Conservation (phyloP, 2,797 vertebrate species). For the Platalea minor region DNA sequence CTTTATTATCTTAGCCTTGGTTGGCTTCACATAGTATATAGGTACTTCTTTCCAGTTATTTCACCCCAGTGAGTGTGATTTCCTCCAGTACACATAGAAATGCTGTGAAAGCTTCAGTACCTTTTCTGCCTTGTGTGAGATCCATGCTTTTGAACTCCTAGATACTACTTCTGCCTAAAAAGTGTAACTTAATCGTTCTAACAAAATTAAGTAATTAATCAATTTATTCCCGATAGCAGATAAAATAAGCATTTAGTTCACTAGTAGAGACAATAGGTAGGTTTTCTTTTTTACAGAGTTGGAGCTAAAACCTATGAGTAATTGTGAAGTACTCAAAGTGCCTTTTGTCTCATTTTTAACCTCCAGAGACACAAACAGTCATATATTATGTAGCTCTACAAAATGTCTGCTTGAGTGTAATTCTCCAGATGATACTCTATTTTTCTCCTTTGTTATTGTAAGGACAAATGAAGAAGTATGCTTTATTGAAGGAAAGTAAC, state of each 20-base stretch:
- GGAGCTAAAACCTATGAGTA: background rate
- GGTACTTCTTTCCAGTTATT: constrained; percentile 9
- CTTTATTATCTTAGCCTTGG: constrained; percentile 33
- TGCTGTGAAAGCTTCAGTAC: background rate
- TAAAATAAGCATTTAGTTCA: background rate
- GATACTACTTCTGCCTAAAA: background rate
- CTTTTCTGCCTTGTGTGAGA: background rate
- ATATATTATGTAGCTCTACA: background rate
- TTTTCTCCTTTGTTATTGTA: background rate
- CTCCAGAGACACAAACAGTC: background rate
- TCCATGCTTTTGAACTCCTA: background rate
- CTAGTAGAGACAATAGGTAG: background rate
- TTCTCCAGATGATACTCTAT: background rate
- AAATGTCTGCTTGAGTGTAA: background rate
- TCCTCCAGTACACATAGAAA: background rate
- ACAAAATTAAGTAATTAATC: background rate
- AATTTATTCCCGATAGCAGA: background rate
- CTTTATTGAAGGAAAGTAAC: background rate
- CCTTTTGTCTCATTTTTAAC: background rate
- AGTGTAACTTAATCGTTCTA: background rate
- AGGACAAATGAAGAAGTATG: background rate
- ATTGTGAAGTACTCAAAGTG: background rate
- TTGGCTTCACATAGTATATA: constrained; percentile 1
- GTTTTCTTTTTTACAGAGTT: background rate
- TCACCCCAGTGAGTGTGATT: background rate